Evolutionary conservation across 2,113 vertebrate species (phyloP).

Genomic region (Holacanthus passer): DNA sequence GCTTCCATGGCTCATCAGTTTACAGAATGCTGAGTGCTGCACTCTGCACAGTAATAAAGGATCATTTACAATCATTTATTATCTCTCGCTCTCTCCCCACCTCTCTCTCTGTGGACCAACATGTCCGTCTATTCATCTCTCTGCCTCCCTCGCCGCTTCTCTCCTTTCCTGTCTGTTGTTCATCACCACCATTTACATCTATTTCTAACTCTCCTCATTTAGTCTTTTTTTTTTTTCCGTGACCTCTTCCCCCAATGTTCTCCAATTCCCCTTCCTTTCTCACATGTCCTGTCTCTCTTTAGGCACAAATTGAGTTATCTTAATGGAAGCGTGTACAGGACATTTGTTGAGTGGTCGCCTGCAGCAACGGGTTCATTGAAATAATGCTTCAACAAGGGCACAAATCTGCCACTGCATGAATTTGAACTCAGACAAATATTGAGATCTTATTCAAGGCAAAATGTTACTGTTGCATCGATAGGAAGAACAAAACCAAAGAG

Average conservation of each 20-base stretch:
- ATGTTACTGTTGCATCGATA: no score
- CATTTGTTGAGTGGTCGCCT: conserved; percentile 8
- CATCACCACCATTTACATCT: not conserved
- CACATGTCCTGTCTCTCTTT: not conserved
- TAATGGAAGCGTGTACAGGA: conserved; percentile 9
- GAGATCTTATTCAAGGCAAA: not conserved
- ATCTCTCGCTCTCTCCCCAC: conserved; percentile 29
- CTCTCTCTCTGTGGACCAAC: conserved; percentile 30
- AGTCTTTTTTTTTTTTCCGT: not conserved
- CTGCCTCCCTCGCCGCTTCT: not conserved
- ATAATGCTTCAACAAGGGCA: conserved; percentile 26
- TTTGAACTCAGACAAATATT: conserved; percentile 15
- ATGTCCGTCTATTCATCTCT: conserved; percentile 37
- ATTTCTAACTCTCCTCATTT: not conserved
- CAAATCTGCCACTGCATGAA: not conserved
- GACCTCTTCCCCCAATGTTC: not conserved
- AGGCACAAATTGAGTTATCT: conserved; percentile 25
- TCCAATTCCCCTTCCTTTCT: not conserved
- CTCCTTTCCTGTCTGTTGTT: not conserved
- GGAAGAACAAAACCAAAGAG: no score
- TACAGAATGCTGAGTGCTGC: conserved; percentile 68
- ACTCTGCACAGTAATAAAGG: conserved; percentile 68
- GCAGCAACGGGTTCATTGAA: conserved; percentile 16
- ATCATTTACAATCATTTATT: conserved; percentile 67
- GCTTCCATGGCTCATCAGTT: conserved; percentile 67